These are phyloP conservation scores for Psammodynastes pulverulentus DNA, from an alignment of 2,113 vertebrate species.

Conservation along the genomic window DNA sequence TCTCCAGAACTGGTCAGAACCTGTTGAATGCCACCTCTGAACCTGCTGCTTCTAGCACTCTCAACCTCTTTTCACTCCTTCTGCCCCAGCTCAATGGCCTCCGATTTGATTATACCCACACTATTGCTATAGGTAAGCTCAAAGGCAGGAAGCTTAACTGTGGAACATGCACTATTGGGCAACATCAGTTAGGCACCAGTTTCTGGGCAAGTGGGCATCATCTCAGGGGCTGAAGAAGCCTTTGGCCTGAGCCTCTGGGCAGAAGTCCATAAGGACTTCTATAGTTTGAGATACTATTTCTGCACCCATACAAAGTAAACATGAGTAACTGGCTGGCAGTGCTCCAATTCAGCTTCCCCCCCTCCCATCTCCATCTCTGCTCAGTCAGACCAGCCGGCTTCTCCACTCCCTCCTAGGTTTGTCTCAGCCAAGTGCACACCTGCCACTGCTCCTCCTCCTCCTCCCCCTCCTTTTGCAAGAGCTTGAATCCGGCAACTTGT, in stretches of 20 bases:
- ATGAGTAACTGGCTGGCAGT: background rate
- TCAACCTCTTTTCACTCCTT: background rate
- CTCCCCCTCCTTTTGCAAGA: background rate
- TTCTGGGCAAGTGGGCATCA: background rate
- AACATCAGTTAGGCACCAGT: background rate
- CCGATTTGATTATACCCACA: background rate
- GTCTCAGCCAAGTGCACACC: background rate
- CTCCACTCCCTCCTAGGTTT: background rate
- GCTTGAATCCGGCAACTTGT: background rate
- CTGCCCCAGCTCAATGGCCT: background rate
- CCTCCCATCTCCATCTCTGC: background rate
- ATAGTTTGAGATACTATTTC: no score
- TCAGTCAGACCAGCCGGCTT: background rate
- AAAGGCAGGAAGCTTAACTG: background rate
- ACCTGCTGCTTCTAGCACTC: background rate
- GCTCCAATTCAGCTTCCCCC: no score
- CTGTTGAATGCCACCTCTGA: no score
- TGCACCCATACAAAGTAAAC: background rate
- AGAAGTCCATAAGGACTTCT: background rate
- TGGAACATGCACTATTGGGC: background rate
- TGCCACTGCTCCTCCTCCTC: background rate
- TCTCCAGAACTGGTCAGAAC: no score
- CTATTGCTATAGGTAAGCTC: background rate
- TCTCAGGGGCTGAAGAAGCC: background rate
- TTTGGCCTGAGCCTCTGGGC: background rate